phyloP scores from a whole-genome alignment of 2,797 vertebrate species.

The Pelobates cultripes region DNA sequence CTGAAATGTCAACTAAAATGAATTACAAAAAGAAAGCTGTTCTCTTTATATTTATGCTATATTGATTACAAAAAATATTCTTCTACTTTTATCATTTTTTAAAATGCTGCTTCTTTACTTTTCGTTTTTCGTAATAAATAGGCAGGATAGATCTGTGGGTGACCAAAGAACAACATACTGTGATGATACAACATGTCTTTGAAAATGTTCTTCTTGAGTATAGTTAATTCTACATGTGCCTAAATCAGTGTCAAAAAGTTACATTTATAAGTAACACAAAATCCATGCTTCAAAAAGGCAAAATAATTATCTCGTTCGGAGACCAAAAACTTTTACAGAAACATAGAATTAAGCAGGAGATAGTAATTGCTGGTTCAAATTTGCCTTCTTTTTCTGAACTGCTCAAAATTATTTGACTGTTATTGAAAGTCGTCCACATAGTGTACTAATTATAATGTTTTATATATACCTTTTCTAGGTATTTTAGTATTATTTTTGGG shows the following conservation, averaged over 20 bases:
- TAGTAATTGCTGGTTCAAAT: not conserved
- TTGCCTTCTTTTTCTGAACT: no score
- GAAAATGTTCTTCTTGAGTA: not conserved
- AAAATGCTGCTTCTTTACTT: not conserved
- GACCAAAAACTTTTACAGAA: not conserved
- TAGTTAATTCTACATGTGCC: not conserved
- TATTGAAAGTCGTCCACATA: no score
- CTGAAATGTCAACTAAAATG: no score
- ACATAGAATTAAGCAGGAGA: not conserved
- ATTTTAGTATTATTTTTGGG: no score
- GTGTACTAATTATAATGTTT: no score
- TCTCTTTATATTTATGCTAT: no score
- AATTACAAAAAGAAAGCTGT: no score
- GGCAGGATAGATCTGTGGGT: not conserved
- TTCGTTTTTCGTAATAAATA: not conserved
- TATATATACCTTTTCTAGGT: no score
- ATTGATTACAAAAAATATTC: no score
- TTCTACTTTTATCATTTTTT: no score
- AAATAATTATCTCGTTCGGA: not conserved
- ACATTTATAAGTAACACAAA: not conserved
- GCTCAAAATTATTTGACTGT: no score
- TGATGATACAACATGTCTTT: not conserved
- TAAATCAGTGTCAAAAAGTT: not conserved
- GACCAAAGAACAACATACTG: not conserved
- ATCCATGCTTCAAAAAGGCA: not conserved